These are phyloP conservation scores for Gobionotothen gibberifrons DNA, from an alignment of 2,797 vertebrate genomes.

Conservation along the genomic window DNA sequence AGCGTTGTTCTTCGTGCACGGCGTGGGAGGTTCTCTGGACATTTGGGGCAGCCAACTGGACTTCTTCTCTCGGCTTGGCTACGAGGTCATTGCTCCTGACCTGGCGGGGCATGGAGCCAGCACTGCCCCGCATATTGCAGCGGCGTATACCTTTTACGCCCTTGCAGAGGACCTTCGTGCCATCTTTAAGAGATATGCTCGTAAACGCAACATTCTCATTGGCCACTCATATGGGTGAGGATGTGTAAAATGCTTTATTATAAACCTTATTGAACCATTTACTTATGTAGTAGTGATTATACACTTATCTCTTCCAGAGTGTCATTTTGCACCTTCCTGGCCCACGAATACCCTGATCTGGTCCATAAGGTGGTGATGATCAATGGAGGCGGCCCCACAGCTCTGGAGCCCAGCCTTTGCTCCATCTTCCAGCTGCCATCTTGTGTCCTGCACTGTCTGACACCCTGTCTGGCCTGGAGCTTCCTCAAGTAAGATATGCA, in stretches of 20 bases:
- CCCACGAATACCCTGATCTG: constrained; percentile 95
- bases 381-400: constrained; percentile 95
- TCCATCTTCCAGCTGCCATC: constrained; percentile 98
- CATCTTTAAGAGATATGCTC: constrained; percentile 94
- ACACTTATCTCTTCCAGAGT: constrained; percentile 81
- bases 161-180: constrained; percentile 94
- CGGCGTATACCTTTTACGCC: constrained; percentile 96
- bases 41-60: constrained; percentile 98
- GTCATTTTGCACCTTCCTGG: constrained; percentile 97
- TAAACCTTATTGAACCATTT: not conserved
- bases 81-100: constrained; percentile 95
- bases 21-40: constrained; percentile 94
- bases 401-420: constrained; percentile 96
- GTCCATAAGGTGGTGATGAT: constrained; percentile 99
- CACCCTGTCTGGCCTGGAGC: constrained; percentile 97
- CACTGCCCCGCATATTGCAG: constrained; percentile 91
- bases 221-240: constrained; percentile 95
- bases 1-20: constrained; percentile 95
- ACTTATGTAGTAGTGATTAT: not conserved
- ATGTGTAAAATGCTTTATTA: constrained; percentile 1
- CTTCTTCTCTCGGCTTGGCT: constrained; percentile 93
- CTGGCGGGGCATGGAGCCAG: constrained; percentile 94
- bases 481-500: constrained; percentile 92
- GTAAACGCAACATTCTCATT: constrained; percentile 94
- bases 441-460: constrained; percentile 94